Percentiles rank a stretch among this genome's conserved stretches.
Evolutionary conservation across 2,888 invertebrate species (phyloP).

Genomic region (Elgonia sp.): DNA sequence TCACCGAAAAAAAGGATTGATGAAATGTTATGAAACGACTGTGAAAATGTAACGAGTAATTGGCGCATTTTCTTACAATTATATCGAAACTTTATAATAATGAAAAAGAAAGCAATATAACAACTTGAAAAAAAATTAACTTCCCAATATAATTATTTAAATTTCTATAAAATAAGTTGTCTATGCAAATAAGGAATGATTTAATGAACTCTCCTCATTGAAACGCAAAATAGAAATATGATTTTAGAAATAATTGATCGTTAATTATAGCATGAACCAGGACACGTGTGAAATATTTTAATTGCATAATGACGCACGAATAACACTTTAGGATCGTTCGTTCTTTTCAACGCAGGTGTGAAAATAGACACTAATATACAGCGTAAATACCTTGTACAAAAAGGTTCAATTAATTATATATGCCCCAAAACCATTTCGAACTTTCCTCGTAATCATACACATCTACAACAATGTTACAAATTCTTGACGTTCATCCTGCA

Average conservation of each 20-base stretch:
- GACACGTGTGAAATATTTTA: slow-evolving; percentile 4
- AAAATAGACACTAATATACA: slow-evolving; percentile 19
- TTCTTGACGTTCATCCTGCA: slow-evolving; percentile 16
- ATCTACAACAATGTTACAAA: slow-evolving; percentile 33
- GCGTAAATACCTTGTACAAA: slow-evolving; percentile 14
- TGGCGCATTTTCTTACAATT: neutral
- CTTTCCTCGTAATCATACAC: slow-evolving; percentile 49
- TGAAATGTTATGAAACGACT: slow-evolving; percentile 16
- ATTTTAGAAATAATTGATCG: neutral
- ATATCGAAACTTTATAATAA: slow-evolving; percentile 25
- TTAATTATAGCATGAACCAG: slow-evolving; percentile 1
- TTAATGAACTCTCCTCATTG: neutral
- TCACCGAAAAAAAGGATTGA: slow-evolving; percentile 11
- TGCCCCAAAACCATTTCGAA: slow-evolving; percentile 23
- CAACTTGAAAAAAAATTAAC: neutral
- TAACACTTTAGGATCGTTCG: neutral
- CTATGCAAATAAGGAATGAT: neutral
- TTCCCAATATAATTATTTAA: neutral
- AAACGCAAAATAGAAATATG: neutral
- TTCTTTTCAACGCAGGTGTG: slow-evolving; percentile 1
- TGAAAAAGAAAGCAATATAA: neutral
- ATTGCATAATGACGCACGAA: slow-evolving; percentile 8
- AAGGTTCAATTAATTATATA: slow-evolving; percentile 28
- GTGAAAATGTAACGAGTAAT: slow-evolving; percentile 7
- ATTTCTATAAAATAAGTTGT: neutral